Percentiles rank a stretch among this genome's conserved stretches.
These are phyloP conservation scores for Chloroclystis v-ata DNA, from an alignment of 2,888 invertebrate species.

Conservation along the genomic window DNA sequence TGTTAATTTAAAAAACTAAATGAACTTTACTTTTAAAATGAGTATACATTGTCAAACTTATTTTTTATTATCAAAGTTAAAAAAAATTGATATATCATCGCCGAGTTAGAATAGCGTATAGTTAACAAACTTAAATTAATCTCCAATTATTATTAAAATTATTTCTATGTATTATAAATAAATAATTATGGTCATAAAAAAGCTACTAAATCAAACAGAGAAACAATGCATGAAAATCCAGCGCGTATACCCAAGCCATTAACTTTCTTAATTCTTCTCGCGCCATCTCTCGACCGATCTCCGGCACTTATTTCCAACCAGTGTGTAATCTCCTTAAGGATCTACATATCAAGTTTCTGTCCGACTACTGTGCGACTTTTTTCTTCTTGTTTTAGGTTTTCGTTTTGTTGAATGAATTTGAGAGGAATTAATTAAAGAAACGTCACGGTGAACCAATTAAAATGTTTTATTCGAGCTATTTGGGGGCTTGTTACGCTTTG, in stretches of 20 bases:
- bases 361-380: conserved; percentile 58
- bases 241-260: conserved; percentile 7
- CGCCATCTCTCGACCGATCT: conserved; percentile 21
- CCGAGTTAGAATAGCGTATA: too few relatives aligned
- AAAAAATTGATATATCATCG: too few relatives aligned
- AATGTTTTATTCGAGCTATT: conserved; percentile 2
- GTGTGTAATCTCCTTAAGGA: conserved; percentile 52
- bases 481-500: neutral
- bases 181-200: too few relatives aligned
- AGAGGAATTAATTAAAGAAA: conserved; percentile 29
- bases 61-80: too few relatives aligned
- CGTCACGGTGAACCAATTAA: conserved; percentile 19
- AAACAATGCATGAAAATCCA: too few relatives aligned
- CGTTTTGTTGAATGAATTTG: conserved; percentile 21
- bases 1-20: too few relatives aligned
- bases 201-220: too few relatives aligned
- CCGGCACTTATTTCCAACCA: conserved; percentile 18
- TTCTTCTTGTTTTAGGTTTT: conserved; percentile 8
- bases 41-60: too few relatives aligned
- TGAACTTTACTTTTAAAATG: too few relatives aligned
- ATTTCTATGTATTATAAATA: too few relatives aligned
- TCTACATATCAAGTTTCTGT: conserved; percentile 60
- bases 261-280: conserved; percentile 16
- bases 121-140: too few relatives aligned
- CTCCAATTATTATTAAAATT: too few relatives aligned